phyloP scores from a whole-genome alignment of 2,797 vertebrate genomes.

The Neosilurus hyrtlii region DNA sequence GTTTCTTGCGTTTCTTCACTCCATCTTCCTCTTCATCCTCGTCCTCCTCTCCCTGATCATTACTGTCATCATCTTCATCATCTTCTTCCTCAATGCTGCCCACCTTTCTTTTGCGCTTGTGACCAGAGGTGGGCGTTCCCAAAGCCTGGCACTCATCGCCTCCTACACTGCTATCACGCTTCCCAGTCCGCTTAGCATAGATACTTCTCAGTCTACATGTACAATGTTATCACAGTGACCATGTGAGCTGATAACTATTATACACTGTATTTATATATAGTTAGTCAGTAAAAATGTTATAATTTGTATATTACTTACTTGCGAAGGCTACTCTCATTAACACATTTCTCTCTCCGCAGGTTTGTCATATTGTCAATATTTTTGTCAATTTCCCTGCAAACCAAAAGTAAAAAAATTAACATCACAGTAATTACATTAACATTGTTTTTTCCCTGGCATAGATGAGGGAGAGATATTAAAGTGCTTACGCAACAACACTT shows the following conservation, averaged over 20 bases:
- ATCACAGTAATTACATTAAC: not conserved
- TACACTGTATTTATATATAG: not conserved
- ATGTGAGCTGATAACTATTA: not conserved
- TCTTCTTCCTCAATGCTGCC: constrained; percentile 87
- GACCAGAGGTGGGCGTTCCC: constrained; percentile 70
- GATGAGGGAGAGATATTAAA: not conserved
- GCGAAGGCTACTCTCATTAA: constrained; percentile 90
- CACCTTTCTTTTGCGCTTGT: constrained; percentile 83
- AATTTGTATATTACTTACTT: constrained; percentile 79
- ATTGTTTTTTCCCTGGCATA: not conserved
- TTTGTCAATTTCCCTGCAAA: constrained; percentile 92
- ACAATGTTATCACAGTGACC: not conserved
- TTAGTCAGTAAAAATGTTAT: not conserved
- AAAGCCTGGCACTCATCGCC: constrained; percentile 76
- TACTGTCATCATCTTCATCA: constrained; percentile 87
- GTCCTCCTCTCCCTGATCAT: constrained; percentile 87
- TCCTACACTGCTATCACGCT: constrained; percentile 72
- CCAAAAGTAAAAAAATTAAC: constrained; percentile 41
- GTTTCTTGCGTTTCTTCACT: constrained; percentile 84
- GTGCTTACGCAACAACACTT: constrained; percentile 85
- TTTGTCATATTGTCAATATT: constrained; percentile 96
- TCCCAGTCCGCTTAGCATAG: constrained; percentile 86
- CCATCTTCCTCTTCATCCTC: constrained; percentile 83
- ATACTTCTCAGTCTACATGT: constrained; percentile 81
- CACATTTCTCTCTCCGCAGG: constrained; percentile 92